Percentiles rank a stretch among this genome's conserved stretches.
Evolutionary conservation across 2,797 vertebrate species (phyloP).

Genomic region (Ctenopoma kingsleyae): DNA sequence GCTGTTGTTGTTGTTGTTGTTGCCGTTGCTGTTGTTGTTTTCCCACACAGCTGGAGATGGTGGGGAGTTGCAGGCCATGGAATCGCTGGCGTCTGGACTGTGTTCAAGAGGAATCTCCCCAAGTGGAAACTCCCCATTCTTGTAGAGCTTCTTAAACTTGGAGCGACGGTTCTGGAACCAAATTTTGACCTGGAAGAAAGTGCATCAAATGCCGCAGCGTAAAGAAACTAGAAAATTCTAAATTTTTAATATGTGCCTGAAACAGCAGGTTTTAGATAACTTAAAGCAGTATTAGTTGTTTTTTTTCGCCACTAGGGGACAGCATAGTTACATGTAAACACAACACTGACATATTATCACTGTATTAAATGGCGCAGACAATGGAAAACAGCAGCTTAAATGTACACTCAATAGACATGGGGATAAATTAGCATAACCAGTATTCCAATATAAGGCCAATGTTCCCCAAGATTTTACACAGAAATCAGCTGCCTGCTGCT

Average conservation of each 20-base stretch:
- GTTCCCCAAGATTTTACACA: not conserved
- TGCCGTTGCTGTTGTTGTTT: constrained; percentile 50
- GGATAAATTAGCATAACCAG: not conserved
- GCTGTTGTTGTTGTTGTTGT: constrained; percentile 3
- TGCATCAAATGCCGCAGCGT: not conserved
- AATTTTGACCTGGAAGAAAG: constrained; percentile 89
- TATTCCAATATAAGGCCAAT: no score
- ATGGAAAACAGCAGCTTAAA: not conserved
- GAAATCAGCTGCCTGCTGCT: not conserved
- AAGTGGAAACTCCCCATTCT: constrained; percentile 91
- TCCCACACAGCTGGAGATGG: constrained; percentile 92
- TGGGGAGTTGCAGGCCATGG: constrained; percentile 94
- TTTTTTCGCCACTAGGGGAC: not conserved
- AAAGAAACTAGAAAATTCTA: not conserved
- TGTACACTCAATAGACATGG: not conserved
- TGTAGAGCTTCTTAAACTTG: constrained; percentile 96
- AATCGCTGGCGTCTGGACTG: constrained; percentile 94
- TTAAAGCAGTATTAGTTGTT: not conserved
- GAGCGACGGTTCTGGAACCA: constrained; percentile 96
- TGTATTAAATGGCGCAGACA: not conserved
- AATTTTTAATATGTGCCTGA: not conserved
- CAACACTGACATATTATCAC: not conserved
- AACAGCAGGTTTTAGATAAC: not conserved
- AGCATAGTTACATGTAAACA: not conserved
- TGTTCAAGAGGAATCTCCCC: constrained; percentile 87